Evolutionary conservation across 1,140 invertebrate species (phyloP), one percentile per base, ranked within the genome.

Genomic region (Acromyrmex heyeri): DNA sequence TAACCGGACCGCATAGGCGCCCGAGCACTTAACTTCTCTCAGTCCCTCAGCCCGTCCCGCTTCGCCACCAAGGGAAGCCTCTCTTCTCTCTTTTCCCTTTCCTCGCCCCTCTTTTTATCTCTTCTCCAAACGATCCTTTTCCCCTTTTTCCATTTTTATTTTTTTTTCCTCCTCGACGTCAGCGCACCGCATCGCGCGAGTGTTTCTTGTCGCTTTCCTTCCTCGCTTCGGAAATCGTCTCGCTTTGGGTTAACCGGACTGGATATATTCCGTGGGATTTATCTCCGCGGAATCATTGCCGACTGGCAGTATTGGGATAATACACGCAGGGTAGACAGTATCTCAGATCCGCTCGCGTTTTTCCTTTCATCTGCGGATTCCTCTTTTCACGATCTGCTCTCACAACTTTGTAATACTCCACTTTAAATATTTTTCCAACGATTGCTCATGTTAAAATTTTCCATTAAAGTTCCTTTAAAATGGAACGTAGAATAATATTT

Each of bases 1-100:
- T 93, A 92, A 92, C 91, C 91, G 90, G 91, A 92, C 93, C 93
- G 87, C 91, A 91, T 87, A 89, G 88, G 89, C 90, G 91, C 90
- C 83, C 87, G 87, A 87, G 82, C 92, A 88, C 91, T 93, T 93
- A 94, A 92, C 91, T 91, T 90, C 87, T 87, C 87, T 72, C 79
- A 65, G 21, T 75, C 65, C 70, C 38, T 67, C 64, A 38, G 34
- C 7, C 34, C 34, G 34, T 14, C 24, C 67, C 57, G 27, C 75
- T 61, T 16, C 59, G 65, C 34, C 55, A 53, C 18, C 48, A 18
- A 59, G n/a, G 18, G 30, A 61, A 61, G 67, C 38, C 55, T 48
- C 53, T 82, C 34, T 24, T 72, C 48, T 62, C 77, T 34, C 50
- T 83, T 38, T 57, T 14, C 65, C 44, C 48, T 27, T 34, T 34